These are phyloP conservation scores for Premnoplex brunnescens DNA, from an alignment of 2,797 vertebrate species.

Conservation along the genomic window DNA sequence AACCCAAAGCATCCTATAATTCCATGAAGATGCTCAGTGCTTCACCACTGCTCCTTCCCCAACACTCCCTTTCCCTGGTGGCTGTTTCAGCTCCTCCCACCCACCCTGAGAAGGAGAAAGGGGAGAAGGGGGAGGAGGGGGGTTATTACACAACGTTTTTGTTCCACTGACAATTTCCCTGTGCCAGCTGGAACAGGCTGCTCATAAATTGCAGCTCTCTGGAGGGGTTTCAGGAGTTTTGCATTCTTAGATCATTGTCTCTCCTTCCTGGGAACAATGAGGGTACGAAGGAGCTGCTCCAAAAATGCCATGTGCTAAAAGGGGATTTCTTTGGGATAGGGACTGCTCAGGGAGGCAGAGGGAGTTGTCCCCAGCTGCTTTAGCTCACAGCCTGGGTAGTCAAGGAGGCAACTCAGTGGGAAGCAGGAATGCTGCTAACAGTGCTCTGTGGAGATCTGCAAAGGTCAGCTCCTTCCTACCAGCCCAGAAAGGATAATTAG, in stretches of 20 bases:
- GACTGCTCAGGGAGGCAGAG: neutral
- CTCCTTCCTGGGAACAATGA: neutral
- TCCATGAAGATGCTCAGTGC: neutral
- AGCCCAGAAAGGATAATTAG: neutral
- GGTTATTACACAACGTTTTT: constrained; percentile 32
- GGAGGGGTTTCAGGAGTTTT: constrained; percentile 42
- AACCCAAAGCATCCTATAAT: neutral
- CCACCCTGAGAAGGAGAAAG: neutral
- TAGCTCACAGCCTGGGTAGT: neutral
- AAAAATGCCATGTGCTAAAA: neutral
- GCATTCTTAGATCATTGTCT: constrained; percentile 48
- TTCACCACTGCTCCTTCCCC: neutral
- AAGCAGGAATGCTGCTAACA: neutral
- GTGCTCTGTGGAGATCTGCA: neutral
- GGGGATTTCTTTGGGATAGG: neutral
- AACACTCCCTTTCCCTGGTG: fast-evolving
- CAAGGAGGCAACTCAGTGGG: neutral
- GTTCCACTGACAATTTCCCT: neutral
- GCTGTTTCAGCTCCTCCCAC: neutral
- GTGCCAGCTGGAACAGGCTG: constrained; percentile 37
- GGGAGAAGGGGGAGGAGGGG: neutral
- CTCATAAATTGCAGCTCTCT: constrained; percentile 31
- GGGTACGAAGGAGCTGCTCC: neutral
- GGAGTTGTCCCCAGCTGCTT: neutral
- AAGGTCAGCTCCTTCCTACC: neutral